Evolutionary conservation across 2,113 vertebrate genomes (phyloP).

Genomic region (Strix uralensis): DNA sequence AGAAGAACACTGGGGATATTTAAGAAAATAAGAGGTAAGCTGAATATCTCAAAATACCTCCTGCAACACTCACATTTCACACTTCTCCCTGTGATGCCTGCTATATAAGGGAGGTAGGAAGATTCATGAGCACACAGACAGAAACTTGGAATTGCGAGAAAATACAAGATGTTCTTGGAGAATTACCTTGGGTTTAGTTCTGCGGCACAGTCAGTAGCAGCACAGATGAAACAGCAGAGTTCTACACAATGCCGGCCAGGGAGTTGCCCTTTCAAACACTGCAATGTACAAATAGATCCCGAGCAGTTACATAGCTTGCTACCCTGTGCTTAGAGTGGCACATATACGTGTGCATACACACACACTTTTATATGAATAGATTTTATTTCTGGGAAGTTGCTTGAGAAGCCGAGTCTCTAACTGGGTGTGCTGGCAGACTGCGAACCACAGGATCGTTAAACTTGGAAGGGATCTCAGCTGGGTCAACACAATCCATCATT

Average conservation of each 20-base stretch:
- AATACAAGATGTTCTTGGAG: neutral
- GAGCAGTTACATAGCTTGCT: neutral
- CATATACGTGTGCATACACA: neutral
- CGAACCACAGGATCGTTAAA: neutral
- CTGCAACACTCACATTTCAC: neutral
- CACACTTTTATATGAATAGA: neutral
- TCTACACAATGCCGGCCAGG: rapidly evolving
- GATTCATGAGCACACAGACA: neutral
- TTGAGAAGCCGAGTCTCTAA: neutral
- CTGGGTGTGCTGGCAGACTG: neutral
- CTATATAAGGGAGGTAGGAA: neutral
- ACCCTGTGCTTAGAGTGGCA: neutral
- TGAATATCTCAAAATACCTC: neutral
- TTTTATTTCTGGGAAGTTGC: neutral
- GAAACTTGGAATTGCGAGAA: neutral
- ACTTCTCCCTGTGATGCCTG: neutral
- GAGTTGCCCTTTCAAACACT: neutral
- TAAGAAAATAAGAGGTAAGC: neutral
- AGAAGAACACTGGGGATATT: neutral
- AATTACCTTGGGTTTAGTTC: neutral
- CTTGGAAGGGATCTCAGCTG: neutral
- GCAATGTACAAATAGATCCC: neutral
- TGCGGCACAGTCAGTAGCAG: neutral
- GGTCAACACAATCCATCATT: neutral
- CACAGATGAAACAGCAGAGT: neutral